These are phyloP conservation scores for Lysandra coridon DNA, from an alignment of 2,888 invertebrate species.

Conservation along the genomic window DNA sequence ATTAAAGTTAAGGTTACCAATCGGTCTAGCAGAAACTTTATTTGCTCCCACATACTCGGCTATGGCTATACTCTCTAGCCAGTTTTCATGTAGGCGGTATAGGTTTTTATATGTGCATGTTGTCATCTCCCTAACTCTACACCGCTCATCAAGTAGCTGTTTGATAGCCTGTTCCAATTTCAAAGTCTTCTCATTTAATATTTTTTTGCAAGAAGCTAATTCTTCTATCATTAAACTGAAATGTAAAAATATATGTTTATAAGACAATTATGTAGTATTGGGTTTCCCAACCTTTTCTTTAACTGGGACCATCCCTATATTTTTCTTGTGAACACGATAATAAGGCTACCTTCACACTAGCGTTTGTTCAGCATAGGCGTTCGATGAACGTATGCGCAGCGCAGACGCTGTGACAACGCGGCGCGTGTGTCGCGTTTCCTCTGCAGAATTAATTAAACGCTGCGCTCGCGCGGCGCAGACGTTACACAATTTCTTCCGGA, in stretches of 20 bases:
- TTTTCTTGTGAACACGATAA: too few species aligned
- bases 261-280: not conserved
- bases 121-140: conserved; percentile 82
- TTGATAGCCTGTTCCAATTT: conserved; percentile 86
- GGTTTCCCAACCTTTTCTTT: too few species aligned
- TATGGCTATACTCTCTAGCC: conserved; percentile 70
- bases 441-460: too few species aligned
- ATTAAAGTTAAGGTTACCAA: conserved; percentile 76
- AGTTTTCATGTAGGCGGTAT: conserved; percentile 71
- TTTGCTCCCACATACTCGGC: conserved; percentile 64
- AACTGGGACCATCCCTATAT: too few species aligned
- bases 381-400: too few species aligned
- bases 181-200: conserved; percentile 85
- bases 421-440: too few species aligned
- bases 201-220: conserved; percentile 91
- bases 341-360: too few species aligned
- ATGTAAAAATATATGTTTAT: conserved; percentile 13
- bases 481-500: too few species aligned
- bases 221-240: conserved; percentile 95
- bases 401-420: too few species aligned
- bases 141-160: conserved; percentile 85
- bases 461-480: too few species aligned
- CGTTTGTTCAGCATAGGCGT: too few species aligned
- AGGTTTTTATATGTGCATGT: conserved; percentile 83
- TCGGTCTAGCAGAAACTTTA: conserved; percentile 63